Base-by-base conservation (phyloP, 2,113 vertebrate species). In the Pollimyrus isidori region DNA sequence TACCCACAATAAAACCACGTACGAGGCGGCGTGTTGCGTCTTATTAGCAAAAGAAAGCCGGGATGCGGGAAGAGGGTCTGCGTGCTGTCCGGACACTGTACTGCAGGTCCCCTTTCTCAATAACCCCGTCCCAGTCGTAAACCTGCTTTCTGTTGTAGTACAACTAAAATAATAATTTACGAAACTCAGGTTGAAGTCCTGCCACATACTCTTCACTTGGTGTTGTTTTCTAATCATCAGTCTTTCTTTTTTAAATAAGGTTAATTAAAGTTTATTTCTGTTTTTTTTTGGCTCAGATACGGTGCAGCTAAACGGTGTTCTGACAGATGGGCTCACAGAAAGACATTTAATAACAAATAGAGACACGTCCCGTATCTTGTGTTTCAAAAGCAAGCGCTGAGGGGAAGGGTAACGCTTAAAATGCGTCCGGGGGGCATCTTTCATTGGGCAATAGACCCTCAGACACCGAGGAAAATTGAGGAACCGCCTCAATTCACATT, bases 1-100 rank as follows among this genome's bases (percentile, higher is more conserved):
- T 96, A 95, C 96, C 92, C 86, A 93, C 96, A 96, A 96, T 96
- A 96, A 96, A 96, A 95, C 91, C 93, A 89, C 92, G 91, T 91
- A 89, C 83, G 58, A 88, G 50, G 80, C 87, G 82, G 39, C 90
- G 94, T 91, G 58, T 58, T 42, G 50, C 83, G 91, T 83, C 56
- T 9, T 91, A 94, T 96, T 96, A 94, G 92, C 94, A 96, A 93
- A 49, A 91, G 92, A 96, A 95, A 94, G 92, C 89, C 89, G 89
- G 50, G 62, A 92, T 90, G 90, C 89, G 69, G 26, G 88, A 35
- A 26, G 85, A 56, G 52, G 88, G 42, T 50, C 9, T 48, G 19
- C 42, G 21, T 5, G 86, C 84, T 65, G 58, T n/a, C n/a, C 58
- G 58, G 58, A 65, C 58, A 65, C 58, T 65, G 58, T n/a, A 65